A percentile compares a stretch with the other conserved stretches of the same genome.
phyloP scores from a whole-genome alignment of 2,797 vertebrate species.

The Artibeus jamaicensis region DNA sequence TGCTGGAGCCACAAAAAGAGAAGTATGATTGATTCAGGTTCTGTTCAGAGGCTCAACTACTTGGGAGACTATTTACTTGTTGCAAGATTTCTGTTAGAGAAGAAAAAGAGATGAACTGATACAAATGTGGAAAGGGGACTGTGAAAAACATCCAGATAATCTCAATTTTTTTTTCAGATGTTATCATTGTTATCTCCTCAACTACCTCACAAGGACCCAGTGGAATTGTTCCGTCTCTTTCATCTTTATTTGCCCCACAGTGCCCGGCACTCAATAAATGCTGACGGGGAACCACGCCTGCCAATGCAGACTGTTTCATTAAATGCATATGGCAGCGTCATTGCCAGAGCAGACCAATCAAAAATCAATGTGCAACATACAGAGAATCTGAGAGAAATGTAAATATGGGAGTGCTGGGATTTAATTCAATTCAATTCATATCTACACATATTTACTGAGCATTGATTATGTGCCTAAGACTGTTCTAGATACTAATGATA shows the following conservation, averaged over 20 bases:
- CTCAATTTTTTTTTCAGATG: background rate
- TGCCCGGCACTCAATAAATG: background rate
- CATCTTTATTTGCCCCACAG: background rate
- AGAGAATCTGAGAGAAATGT: background rate
- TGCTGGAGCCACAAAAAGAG: conserved; percentile 67
- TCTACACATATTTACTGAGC: background rate
- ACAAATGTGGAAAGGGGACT: background rate
- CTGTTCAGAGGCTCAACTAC: background rate
- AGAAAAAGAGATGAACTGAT: conserved; percentile 68
- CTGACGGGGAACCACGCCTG: background rate
- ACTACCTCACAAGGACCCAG: background rate
- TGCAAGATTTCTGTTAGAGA: background rate
- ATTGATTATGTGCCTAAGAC: background rate
- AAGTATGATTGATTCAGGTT: background rate
- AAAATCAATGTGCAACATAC: background rate
- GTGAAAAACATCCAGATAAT: background rate
- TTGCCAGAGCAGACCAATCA: background rate
- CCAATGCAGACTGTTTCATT: background rate
- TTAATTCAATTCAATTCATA: background rate
- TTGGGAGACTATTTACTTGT: background rate
- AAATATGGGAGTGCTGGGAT: background rate
- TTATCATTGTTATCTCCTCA: background rate
- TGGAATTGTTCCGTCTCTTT: background rate
- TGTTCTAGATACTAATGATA: background rate
- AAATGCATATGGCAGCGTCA: background rate